These are phyloP conservation scores for Pampus argenteus DNA, from an alignment of 2,797 vertebrate genomes.

Conservation along the genomic window DNA sequence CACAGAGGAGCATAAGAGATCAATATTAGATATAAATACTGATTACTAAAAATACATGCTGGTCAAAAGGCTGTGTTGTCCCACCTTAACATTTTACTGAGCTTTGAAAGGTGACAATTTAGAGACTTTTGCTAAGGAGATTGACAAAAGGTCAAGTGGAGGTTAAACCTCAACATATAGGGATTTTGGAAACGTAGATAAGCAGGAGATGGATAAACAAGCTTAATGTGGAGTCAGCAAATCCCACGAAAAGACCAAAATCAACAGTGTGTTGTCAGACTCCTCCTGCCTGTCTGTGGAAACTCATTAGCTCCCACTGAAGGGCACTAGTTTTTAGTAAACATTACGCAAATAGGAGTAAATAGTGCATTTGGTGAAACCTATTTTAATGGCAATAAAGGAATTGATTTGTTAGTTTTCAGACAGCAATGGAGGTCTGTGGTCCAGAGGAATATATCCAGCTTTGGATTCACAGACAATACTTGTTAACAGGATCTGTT, in stretches of 20 bases:
- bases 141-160: constrained; percentile 51
- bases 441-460: too few species aligned
- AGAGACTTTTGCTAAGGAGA: constrained; percentile 50
- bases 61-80: background rate
- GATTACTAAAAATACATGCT: background rate
- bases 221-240: background rate
- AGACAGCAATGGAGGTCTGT: too few species aligned
- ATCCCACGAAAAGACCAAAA: background rate
- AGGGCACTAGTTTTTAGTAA: too few species aligned
- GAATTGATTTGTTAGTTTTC: too few species aligned
- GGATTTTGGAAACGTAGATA: constrained; percentile 55
- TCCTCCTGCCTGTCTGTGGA: background rate
- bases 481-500: background rate
- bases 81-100: constrained; percentile 6
- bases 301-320: background rate
- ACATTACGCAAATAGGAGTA: too few species aligned
- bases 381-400: too few species aligned
- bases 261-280: background rate
- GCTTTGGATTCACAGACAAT: too few species aligned
- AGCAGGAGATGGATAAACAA: constrained; percentile 17
- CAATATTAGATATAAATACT: background rate
- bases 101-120: constrained; percentile 16
- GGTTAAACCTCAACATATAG: constrained; percentile 47
- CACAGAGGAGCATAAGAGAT: background rate
- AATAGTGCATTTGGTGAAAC: background rate